A percentile compares a stretch with the other conserved stretches of the same genome.
These are phyloP conservation scores for Eupsittula cactorum DNA, from an alignment of 2,113 vertebrate genomes.

Conservation along the genomic window DNA sequence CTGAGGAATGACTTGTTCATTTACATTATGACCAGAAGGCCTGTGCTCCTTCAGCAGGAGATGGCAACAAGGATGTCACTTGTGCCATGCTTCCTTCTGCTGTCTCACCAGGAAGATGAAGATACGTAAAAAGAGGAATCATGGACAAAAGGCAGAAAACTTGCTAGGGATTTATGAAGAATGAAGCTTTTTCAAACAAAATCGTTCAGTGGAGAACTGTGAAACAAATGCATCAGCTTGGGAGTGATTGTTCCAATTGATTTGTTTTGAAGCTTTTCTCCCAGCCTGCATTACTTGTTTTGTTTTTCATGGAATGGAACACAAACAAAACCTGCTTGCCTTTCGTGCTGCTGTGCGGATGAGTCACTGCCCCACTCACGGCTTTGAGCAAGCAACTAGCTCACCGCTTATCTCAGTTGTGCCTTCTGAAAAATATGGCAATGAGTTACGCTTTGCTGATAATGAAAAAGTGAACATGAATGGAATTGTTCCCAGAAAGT, in stretches of 20 bases:
- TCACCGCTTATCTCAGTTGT: not conserved
- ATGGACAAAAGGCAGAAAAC: not conserved
- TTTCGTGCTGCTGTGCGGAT: not conserved
- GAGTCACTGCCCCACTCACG: not conserved
- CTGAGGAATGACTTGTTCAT: not conserved
- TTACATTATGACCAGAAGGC: not conserved
- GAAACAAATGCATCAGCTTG: not conserved
- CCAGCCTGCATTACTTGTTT: not conserved
- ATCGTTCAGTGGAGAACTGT: not conserved
- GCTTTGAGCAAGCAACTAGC: not conserved
- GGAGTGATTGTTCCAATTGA: not conserved
- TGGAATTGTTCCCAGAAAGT: not conserved
- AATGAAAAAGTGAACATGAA: not conserved
- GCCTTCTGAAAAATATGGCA: not conserved
- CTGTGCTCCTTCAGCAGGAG: not conserved
- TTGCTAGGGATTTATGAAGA: not conserved
- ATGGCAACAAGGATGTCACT: not conserved
- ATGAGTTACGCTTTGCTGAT: not conserved
- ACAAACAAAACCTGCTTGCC: not conserved
- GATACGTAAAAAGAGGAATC: not conserved
- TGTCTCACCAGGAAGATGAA: not conserved
- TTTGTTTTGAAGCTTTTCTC: not conserved
- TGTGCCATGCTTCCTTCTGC: not conserved
- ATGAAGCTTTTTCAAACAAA: not conserved
- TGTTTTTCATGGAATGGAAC: slow-evolving; percentile 1